These are phyloP conservation scores for Pygmarrhopalites habei DNA, from an alignment of 1,140 invertebrate species.

Conservation along the genomic window DNA sequence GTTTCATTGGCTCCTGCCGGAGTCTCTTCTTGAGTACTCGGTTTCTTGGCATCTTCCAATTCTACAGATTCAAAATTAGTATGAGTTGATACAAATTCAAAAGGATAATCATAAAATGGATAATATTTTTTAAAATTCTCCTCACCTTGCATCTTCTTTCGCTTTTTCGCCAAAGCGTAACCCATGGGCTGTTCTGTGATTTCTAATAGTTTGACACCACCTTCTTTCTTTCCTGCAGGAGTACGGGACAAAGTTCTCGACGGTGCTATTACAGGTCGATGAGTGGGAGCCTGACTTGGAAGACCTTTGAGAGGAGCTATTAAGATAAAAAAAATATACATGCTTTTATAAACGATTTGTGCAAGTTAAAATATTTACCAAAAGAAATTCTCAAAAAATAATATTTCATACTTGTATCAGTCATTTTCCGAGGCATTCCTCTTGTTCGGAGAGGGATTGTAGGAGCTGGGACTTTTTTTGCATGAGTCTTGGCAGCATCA, in stretches of 20 bases:
- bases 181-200: slow-evolving; percentile 82
- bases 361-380: neutral
- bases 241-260: slow-evolving; percentile 45
- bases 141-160: slow-evolving; percentile 55
- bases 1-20: slow-evolving; percentile 44
- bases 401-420: slow-evolving; percentile 69
- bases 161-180: slow-evolving; percentile 55
- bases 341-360: no score
- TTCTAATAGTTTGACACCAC: slow-evolving; percentile 85
- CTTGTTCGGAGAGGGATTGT: slow-evolving; percentile 83
- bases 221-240: slow-evolving; percentile 65
- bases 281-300: slow-evolving; percentile 62
- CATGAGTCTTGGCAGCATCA: slow-evolving; percentile 71
- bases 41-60: slow-evolving; percentile 59
- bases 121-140: no score
- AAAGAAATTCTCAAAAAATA: neutral
- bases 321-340: no score
- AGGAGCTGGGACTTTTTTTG: slow-evolving; percentile 79
- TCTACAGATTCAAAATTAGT: no score
- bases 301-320: slow-evolving; percentile 82
- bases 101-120: slow-evolving; percentile 26
- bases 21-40: slow-evolving; percentile 43
- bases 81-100: no score
- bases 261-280: slow-evolving; percentile 38
- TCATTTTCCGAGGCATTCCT: slow-evolving; percentile 94